Percentiles rank a stretch among this genome's conserved stretches.
Evolutionary conservation across 2,888 invertebrate species (phyloP).

Genomic region (Platycnemis pennipes): DNA sequence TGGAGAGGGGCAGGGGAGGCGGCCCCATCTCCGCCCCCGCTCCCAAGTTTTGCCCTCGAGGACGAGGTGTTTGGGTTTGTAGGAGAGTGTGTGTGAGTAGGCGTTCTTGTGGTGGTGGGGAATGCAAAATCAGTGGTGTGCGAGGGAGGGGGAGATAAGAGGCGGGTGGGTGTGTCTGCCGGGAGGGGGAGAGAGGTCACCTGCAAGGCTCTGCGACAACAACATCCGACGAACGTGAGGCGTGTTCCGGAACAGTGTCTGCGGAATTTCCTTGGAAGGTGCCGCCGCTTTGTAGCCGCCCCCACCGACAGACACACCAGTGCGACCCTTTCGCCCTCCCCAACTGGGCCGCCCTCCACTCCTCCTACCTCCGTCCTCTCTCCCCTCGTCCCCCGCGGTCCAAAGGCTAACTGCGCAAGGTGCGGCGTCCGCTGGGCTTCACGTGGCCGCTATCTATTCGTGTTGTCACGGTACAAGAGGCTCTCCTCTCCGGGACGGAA

Average conservation of each 20-base stretch:
- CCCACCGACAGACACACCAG: neutral
- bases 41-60: neutral
- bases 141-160: too few species aligned
- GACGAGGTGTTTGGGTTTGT: slow-evolving; percentile 13
- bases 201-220: neutral
- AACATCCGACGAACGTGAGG: slow-evolving; percentile 52
- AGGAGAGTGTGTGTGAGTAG: neutral
- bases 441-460: neutral
- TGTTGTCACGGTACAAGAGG: too few species aligned
- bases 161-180: neutral
- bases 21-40: neutral
- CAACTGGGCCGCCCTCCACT: neutral
- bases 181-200: neutral
- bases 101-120: neutral
- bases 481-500: too few species aligned
- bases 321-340: neutral
- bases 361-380: too few species aligned
- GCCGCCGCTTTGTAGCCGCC: slow-evolving; percentile 14
- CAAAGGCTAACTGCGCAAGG: neutral
- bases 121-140: neutral
- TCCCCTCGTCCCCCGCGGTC: neutral
- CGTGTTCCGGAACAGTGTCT: slow-evolving; percentile 38
- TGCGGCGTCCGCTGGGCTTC: neutral
- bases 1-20: neutral
- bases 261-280: slow-evolving; percentile 12